These are phyloP conservation scores for Ptychobarbus kaznakovi DNA, from an alignment of 2,797 vertebrate species.

Conservation along the genomic window DNA sequence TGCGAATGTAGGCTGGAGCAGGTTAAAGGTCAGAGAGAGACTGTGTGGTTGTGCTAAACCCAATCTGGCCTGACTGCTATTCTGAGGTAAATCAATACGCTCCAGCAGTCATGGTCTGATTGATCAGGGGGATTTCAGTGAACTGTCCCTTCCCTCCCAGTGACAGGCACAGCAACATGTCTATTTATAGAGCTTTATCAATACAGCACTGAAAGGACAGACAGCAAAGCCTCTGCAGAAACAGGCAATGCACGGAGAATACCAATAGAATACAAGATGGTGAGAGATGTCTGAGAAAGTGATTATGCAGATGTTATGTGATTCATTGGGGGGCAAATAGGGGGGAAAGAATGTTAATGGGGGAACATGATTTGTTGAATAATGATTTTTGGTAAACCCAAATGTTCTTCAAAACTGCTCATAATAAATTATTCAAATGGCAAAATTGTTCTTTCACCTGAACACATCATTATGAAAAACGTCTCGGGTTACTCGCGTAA, in stretches of 20 bases:
- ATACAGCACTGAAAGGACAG: constrained; percentile 48
- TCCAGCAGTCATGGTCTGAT: constrained; percentile 75
- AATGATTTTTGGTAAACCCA: no score
- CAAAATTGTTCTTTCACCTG: not conserved
- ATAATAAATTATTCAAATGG: constrained; percentile 20
- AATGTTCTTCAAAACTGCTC: not conserved
- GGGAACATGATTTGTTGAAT: no score
- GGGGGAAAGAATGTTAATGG: no score
- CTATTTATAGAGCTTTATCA: constrained; percentile 59
- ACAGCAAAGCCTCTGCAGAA: constrained; percentile 32
- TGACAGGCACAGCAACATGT: constrained; percentile 40
- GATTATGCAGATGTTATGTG: no score
- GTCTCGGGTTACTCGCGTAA: no score
- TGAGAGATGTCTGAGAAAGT: no score
- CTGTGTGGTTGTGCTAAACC: constrained; percentile 63
- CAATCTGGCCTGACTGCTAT: constrained; percentile 64
- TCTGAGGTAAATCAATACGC: constrained; percentile 75
- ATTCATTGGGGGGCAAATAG: no score
- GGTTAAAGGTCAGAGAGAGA: constrained; percentile 67
- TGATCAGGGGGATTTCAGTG: constrained; percentile 75
- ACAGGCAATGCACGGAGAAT: constrained; percentile 26
- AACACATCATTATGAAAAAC: not conserved
- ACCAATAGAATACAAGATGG: no score
- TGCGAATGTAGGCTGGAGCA: not conserved
- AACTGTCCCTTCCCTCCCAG: constrained; percentile 56